Conservation (phyloP, 2,113 vertebrate species). For the Hemicordylus capensis region DNA sequence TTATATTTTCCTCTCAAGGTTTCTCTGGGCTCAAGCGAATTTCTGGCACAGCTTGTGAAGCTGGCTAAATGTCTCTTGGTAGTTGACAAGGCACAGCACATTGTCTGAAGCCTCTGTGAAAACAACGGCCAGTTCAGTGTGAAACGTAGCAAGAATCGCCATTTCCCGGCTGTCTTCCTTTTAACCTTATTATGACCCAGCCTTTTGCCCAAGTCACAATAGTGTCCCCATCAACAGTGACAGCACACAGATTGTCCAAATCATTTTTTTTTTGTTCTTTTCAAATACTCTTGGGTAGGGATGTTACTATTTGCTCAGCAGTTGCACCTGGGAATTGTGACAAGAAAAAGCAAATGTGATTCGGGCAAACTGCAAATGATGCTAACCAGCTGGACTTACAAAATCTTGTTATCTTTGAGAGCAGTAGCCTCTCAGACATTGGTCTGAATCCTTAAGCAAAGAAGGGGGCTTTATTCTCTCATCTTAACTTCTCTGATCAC, state of each 20-base stretch:
- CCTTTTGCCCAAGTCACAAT: constrained; percentile 47
- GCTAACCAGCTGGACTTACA: constrained; percentile 48
- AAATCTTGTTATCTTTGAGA: constrained; percentile 26
- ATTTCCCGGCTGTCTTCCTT: constrained; percentile 60
- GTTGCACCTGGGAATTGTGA: constrained; percentile 68
- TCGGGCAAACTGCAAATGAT: constrained; percentile 44
- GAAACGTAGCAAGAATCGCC: constrained; percentile 59
- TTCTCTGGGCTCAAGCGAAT: constrained; percentile 34
- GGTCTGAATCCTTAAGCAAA: constrained; percentile 40
- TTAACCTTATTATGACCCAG: constrained; percentile 63
- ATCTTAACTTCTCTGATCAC: neutral
- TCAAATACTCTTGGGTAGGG: constrained; percentile 60
- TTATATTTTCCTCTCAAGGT: constrained; percentile 24
- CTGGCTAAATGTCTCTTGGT: constrained; percentile 46
- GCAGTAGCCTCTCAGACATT: constrained; percentile 40
- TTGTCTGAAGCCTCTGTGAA: constrained; percentile 52
- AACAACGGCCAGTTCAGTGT: constrained; percentile 43
- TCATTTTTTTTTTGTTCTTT: constrained; percentile 68
- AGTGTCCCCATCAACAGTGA: constrained; percentile 55
- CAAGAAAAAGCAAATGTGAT: constrained; percentile 60
- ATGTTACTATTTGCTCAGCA: constrained; percentile 66
- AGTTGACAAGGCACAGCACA: constrained; percentile 35
- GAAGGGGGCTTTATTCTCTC: constrained; percentile 30
- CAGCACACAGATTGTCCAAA: constrained; percentile 55
- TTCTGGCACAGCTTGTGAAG: constrained; percentile 50